Base-by-base conservation (phyloP, 2,888 invertebrate species). In the Dryobotodes eremita region DNA sequence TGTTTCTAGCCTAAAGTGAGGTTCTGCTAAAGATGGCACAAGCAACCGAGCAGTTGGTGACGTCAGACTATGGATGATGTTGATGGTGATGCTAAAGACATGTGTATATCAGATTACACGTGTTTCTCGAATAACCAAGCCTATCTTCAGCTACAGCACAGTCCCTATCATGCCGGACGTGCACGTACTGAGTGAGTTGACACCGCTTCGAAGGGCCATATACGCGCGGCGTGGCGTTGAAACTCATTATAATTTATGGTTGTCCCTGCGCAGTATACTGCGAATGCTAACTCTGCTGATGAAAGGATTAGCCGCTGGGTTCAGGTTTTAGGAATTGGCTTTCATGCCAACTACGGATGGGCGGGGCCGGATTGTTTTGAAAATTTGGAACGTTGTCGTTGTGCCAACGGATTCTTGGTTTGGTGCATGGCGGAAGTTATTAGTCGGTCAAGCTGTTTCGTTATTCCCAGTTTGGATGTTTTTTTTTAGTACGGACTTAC, bases 201-300 rank as follows among this genome's bases (percentile, higher is more conserved):
- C 86, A 85, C 79, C 86, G 76, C 85, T 86, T 62, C 82, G 75
- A 79, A 89, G 86, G 76, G 72, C 86, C 86, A 61, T 86, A 87
- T 84, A 83, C 79, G 84, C 84, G 71, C 84, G 77, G 77, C 92
- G 90, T 91, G 91, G 91, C 89, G 89, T 84, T 87, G 90, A 89
- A 90, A 91, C 94, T 95, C 95, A 95, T 96, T 95, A 95, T 95
- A 95, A 96, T 95, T 95, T 95, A 95, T 96, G 93, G 94, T 92
- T 94, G 95, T 94, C 93, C 92, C 88, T 90, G 82, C 82, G 84
- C 85, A 83, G 82, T 87, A 91, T 88, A 88, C 87, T 74, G 86
- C 91, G 95, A 95, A 96, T 96, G 94, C 91, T 94, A 95, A 95
- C 91, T 90, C 79, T 86, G 75, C 57, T 90, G 93, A 95, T 95